Evolutionary conservation across 2,888 invertebrate genomes (phyloP).

Genomic region (Aradus depressus): DNA sequence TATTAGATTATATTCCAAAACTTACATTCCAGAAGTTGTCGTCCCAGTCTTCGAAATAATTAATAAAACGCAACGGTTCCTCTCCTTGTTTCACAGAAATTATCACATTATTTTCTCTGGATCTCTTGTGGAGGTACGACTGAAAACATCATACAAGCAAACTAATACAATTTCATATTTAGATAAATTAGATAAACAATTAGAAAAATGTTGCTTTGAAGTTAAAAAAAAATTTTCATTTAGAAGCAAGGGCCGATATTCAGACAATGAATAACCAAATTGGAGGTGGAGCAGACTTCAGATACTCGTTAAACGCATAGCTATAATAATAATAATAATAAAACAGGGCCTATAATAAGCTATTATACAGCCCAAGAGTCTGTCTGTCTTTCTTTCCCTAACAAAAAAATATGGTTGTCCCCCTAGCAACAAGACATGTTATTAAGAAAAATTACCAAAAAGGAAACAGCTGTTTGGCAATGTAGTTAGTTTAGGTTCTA

Average conservation of each 20-base stretch:
- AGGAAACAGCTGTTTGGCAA: too few species aligned
- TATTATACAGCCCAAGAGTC: too few species aligned
- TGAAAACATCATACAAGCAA: constrained; percentile 34
- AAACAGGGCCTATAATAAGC: too few species aligned
- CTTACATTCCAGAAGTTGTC: constrained; percentile 31
- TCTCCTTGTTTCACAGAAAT: constrained; percentile 59
- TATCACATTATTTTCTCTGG: constrained; percentile 44
- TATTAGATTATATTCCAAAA: too few species aligned
- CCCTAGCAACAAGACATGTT: too few species aligned
- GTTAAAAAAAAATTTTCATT: not conserved
- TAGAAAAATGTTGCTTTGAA: not conserved
- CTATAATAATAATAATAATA: too few species aligned
- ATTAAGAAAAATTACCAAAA: too few species aligned
- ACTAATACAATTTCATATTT: constrained; percentile 11
- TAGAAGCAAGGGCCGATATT: not conserved
- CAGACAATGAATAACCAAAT: not conserved
- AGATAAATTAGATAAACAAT: not conserved
- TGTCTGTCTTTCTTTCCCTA: too few species aligned
- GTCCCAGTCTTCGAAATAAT: constrained; percentile 66
- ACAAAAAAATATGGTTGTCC: too few species aligned
- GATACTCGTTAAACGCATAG: too few species aligned
- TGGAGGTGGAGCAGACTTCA: not conserved
- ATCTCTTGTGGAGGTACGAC: constrained; percentile 59
- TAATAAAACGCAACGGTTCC: constrained; percentile 63
- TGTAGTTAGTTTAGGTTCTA: too few species aligned